A percentile compares a stretch with the other conserved stretches of the same genome.
These are phyloP conservation scores for Pelodiscus sinensis DNA, from an alignment of 2,113 vertebrate genomes.

Conservation along the genomic window DNA sequence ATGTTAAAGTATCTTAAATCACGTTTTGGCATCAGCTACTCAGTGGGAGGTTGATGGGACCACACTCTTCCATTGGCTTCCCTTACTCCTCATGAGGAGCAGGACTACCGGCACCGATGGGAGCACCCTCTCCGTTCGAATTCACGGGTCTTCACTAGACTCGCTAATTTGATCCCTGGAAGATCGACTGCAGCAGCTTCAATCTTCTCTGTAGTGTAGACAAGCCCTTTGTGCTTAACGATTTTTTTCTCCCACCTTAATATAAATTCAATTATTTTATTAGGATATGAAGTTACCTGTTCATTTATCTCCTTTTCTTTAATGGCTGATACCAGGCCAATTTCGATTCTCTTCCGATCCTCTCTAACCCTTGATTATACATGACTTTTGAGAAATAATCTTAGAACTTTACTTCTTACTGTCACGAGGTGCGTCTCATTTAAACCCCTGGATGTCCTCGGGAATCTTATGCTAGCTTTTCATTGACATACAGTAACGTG, in stretches of 20 bases:
- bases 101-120: too few relatives aligned
- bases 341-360: not conserved
- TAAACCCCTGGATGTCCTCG: not conserved
- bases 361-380: not conserved
- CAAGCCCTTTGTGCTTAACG: not conserved
- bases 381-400: not conserved
- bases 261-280: not conserved
- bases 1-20: too few relatives aligned
- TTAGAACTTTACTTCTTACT: not conserved
- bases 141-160: too few relatives aligned
- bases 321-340: rapidly evolving
- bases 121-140: too few relatives aligned
- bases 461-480: not conserved
- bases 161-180: too few relatives aligned
- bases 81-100: too few relatives aligned
- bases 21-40: too few relatives aligned
- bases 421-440: not conserved
- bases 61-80: too few relatives aligned
- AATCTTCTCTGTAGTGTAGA: too few relatives aligned
- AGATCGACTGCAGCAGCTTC: too few relatives aligned
- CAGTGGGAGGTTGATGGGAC: too few relatives aligned
- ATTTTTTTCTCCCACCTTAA: not conserved
- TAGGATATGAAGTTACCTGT: not conserved
- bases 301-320: not conserved
- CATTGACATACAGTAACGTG: not conserved